These are phyloP conservation scores for Epinephelus coioides DNA, from an alignment of 2,797 vertebrate species.

Conservation along the genomic window DNA sequence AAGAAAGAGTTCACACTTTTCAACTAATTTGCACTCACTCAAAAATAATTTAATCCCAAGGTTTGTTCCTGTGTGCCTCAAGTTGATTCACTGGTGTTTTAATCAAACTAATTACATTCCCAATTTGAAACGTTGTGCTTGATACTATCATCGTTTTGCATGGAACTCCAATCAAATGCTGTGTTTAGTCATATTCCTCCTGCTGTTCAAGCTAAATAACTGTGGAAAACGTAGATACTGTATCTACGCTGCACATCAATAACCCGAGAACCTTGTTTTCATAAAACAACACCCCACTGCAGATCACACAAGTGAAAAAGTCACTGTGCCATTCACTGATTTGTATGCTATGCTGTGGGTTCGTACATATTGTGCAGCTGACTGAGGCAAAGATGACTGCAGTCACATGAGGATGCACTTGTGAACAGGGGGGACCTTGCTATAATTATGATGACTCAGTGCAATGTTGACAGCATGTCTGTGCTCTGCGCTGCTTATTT, in stretches of 20 bases:
- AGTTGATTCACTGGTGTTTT: conserved; percentile 12
- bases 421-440: conserved; percentile 57
- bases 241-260: conserved; percentile 39
- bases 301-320: conserved; percentile 29
- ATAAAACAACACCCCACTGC: conserved; percentile 38
- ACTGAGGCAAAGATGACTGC: conserved; percentile 63
- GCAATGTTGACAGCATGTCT: conserved; percentile 65
- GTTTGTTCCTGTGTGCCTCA: not conserved
- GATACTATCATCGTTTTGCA: not conserved
- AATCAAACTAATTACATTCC: conserved; percentile 12
- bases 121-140: conserved; percentile 2
- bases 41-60: not conserved
- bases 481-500: conserved; percentile 55
- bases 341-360: conserved; percentile 24
- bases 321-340: conserved; percentile 29
- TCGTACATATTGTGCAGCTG: conserved; percentile 51
- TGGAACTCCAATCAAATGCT: conserved; percentile 22
- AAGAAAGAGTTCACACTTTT: conserved; percentile 9
- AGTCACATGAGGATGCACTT: conserved; percentile 61
- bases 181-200: not conserved
- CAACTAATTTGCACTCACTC: conserved; percentile 16
- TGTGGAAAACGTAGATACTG: not conserved
- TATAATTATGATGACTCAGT: conserved; percentile 71
- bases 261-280: conserved; percentile 45
- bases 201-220: conserved; percentile 9